Base-by-base conservation (phyloP, 2,888 invertebrate genomes). In the Sthenelais limicola region DNA sequence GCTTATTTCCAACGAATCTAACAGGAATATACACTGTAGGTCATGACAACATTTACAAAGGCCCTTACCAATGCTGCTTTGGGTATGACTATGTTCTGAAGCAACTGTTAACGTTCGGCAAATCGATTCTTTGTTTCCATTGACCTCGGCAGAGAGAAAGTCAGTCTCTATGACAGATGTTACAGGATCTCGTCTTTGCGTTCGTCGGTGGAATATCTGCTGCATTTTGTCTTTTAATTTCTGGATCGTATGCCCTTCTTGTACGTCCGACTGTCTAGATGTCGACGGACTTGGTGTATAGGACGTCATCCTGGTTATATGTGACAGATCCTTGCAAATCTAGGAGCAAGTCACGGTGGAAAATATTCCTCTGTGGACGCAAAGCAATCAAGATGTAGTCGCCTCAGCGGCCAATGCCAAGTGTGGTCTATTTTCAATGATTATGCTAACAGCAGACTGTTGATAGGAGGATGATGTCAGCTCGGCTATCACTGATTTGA, bases 21-120 rank as follows among this genome's bases (percentile, higher is more conserved):
- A n/a, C n/a, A n/a, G n/a, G n/a, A n/a, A n/a, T n/a, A n/a, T n/a
- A n/a, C n/a, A n/a, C n/a, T n/a, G n/a, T n/a, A n/a, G n/a, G n/a
- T n/a, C n/a, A n/a, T n/a, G n/a, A n/a, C n/a, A n/a, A n/a, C n/a
- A n/a, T n/a, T n/a, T n/a, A 43, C 18, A 43, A 43, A 43, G 12
- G 12, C 18, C 12, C 62, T 38, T 38, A 62, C 62, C 62, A 38
- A 62, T 62, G 26, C 62, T 62, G 43, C 62, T 62, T n/a, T 62
- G 62, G 62, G 62, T 62, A 43, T 62, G 62, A n/a, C 62, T 62
- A n/a, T 62, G 62, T 38, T 62, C 62, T 62, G 62, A 62, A 21
- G 62, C 24, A 21, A 56, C 56, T 56, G 62, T 62, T 24, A 62
- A 38, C 28, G 35, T 35, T 24, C 62, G 35, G n/a, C 38, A 38